These are phyloP conservation scores for Sardinella longiceps DNA, from an alignment of 2,797 vertebrate species.

Conservation along the genomic window DNA sequence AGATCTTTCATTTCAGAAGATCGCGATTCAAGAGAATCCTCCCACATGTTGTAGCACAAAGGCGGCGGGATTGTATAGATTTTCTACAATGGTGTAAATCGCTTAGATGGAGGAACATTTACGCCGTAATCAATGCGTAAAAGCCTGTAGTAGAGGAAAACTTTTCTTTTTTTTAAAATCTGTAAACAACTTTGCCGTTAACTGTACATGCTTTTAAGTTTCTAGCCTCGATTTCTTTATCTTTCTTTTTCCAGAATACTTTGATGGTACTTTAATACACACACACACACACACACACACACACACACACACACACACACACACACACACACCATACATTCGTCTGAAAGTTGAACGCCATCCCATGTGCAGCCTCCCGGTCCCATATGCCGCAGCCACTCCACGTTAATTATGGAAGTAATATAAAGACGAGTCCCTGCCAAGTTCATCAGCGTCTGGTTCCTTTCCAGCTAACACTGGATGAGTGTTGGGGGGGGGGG, in stretches of 20 bases:
- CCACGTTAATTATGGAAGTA: constrained; percentile 22
- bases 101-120: neutral
- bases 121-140: neutral
- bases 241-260: neutral
- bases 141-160: neutral
- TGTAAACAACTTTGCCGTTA: neutral
- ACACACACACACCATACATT: neutral
- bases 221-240: neutral
- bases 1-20: constrained; percentile 36
- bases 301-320: too few species aligned
- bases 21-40: constrained; percentile 6
- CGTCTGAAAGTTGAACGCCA: neutral
- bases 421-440: neutral
- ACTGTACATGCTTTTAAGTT: neutral
- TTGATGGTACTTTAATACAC: neutral
- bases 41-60: constrained; percentile 28
- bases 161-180: neutral
- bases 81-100: constrained; percentile 7
- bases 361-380: neutral
- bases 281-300: neutral
- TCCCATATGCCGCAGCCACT: constrained; percentile 17
- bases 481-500: constrained; percentile 53
- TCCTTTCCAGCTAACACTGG: constrained; percentile 70
- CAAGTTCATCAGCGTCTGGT: constrained; percentile 59
- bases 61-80: neutral